Evolutionary conservation across 2,888 invertebrate species (phyloP), one percentile per base, ranked within the genome.

Genomic region (Dioctria rufipes): DNA sequence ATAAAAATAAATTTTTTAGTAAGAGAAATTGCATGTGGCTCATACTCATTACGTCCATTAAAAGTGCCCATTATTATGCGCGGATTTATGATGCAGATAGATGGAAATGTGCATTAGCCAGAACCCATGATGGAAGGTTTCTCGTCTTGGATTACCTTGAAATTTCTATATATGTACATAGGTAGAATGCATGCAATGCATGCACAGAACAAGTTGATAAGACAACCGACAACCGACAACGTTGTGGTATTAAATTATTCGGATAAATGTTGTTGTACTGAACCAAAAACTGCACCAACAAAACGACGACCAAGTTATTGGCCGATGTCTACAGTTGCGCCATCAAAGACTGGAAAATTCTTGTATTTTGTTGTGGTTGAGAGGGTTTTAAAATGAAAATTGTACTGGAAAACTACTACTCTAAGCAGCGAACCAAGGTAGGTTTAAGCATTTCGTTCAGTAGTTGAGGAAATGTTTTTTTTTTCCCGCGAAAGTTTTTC

Each of bases 71-170:
- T 77, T 61, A 78, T n/a, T 78, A 66, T 78, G 66, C 25, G 25
- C 54, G 51, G 66, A 8, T 54, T 78, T 25, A 65, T 37, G 78
- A 58, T 66, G 78, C 67, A 79, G 78, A 79, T 67, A 58, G 25
- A 43, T 67, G 67, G 58, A 25, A 67, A 79, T 67, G 78, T 66
- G 67, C 66, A 66, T 63, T 77, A 77, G 49, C 49, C 77, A 25
- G 25, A 25, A 25, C 25, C 25, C 25, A 49, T 63, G 61, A 49
- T 58, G 60, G 60, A n/a, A 13, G 60, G 51, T 73, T 73, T 58
- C 39, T n/a, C 25, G 25, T 25, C 25, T 60, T 13, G 58, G n/a
- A 4, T 4, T 54, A 5, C 58, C 13, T 58, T 11, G 9, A 40
- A 69, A 51, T 13, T 71, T 25, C 9, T 25, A 25, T 25, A 25